Base-by-base conservation (phyloP, 2,888 invertebrate genomes). In the Drosophila peninsularis region DNA sequence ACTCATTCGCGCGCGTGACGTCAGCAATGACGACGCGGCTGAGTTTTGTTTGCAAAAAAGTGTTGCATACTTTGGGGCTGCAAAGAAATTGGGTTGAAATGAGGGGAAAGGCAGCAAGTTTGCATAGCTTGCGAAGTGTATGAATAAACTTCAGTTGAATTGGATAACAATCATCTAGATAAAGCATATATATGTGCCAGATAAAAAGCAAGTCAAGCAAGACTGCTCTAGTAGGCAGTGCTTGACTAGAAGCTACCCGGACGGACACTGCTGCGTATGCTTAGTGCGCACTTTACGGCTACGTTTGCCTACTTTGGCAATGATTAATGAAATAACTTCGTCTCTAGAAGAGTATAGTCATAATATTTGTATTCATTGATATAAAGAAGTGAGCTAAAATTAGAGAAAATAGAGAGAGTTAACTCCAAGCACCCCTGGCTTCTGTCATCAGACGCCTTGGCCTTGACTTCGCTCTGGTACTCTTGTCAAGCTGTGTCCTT, bases 21-120 rank as follows among this genome's bases (percentile, higher is more conserved):
- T 78, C 68, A 47, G 27, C 45, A 75, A 7, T 45, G 45, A 45
- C n/a, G 30, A 13, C 24, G 53, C 17, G 39, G 21, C 11, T 14
- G 11, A 37, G 10, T 17, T 17, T 0, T 4, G 5, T 3, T 3
- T 30, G n/a, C 5, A 42, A 67, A 71, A 42, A 67, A 55, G 21
- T 68, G 30, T 57, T 67, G 77, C 79, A 71, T 79, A 68, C 77
- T 65, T 71, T 71, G 9, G 0, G 60, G 80, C 63, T 11, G 24
- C 0, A 3, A 0, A 21, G n/a, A 52, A 52, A 52, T 52, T 52
- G 13, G 19, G 24, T 14, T 21, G 1, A 24, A n/a, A 24, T 19
- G 13, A 17, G 24, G 24, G 24, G n/a, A n/a, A n/a, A n/a, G n/a
- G n/a, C n/a, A n/a, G n/a, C n/a, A n/a, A n/a, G n/a, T n/a, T n/a